phyloP scores from a whole-genome alignment of 2,797 vertebrate species.

The Bufotes viridis region DNA sequence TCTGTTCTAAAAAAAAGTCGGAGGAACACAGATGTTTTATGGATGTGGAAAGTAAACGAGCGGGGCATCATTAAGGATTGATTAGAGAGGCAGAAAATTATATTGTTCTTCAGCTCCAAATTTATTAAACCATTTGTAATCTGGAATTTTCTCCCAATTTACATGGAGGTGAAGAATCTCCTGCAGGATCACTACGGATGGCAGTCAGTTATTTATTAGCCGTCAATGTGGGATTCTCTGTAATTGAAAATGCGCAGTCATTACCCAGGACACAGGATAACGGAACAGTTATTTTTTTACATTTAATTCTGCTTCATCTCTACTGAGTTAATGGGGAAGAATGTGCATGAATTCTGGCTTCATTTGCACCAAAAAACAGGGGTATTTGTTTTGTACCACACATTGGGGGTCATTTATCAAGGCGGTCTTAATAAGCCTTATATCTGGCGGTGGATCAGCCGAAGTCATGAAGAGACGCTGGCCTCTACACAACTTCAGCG shows the following conservation, averaged over 20 bases:
- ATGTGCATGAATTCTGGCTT: too few relatives aligned
- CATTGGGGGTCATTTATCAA: too few relatives aligned
- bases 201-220: conserved; percentile 7
- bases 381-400: too few relatives aligned
- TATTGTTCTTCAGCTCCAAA: neutral
- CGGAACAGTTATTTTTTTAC: neutral
- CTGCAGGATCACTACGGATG: neutral
- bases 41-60: neutral
- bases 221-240: neutral
- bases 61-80: neutral
- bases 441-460: too few relatives aligned
- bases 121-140: conserved; percentile 36
- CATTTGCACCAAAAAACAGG: too few relatives aligned
- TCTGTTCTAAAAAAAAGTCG: neutral
- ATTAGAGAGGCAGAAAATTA: conserved; percentile 18
- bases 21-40: conserved; percentile 11
- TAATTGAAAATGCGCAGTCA: neutral
- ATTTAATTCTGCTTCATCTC: neutral
- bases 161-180: neutral
- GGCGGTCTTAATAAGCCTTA: too few relatives aligned
- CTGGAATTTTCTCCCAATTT: neutral
- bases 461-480: too few relatives aligned
- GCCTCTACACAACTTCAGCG: too few relatives aligned
- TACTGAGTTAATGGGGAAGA: neutral
- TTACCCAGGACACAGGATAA: neutral